Percentiles rank a stretch among this genome's conserved stretches.
Evolutionary conservation across 2,797 vertebrate genomes (phyloP).

Genomic region (Arrhamphus sclerolepis): DNA sequence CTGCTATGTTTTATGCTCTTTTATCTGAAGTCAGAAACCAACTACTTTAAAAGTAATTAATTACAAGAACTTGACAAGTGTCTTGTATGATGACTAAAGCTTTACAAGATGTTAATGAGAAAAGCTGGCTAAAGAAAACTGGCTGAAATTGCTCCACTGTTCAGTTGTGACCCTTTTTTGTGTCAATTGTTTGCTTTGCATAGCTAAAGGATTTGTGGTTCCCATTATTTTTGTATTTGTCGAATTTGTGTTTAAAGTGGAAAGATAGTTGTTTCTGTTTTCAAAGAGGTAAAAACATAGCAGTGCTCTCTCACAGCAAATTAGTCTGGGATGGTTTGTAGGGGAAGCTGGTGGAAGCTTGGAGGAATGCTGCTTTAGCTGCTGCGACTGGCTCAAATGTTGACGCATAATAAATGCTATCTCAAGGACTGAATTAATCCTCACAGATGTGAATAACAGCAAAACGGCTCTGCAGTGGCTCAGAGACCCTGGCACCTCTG

Average conservation of each 20-base stretch:
- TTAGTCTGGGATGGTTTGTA: neutral
- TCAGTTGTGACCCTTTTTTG: no score
- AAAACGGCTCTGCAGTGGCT: conserved; percentile 25
- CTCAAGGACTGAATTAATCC: conserved; percentile 34
- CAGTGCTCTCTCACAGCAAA: conserved; percentile 4
- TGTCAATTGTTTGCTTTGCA: no score
- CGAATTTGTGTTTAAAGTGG: no score
- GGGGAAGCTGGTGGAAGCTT: neutral
- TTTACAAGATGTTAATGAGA: neutral
- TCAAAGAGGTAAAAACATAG: no score
- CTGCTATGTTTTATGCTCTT: neutral
- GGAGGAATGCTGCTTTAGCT: conserved; percentile 12
- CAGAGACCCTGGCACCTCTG: conserved; percentile 5
- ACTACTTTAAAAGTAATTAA: neutral
- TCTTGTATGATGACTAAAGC: neutral
- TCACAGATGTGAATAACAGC: conserved; percentile 1
- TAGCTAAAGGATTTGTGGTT: no score
- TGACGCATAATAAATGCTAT: conserved; percentile 37
- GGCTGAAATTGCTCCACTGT: no score
- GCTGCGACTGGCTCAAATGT: conserved; percentile 17
- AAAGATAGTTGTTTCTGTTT: no score
- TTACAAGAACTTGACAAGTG: neutral
- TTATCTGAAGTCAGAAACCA: neutral
- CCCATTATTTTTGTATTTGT: no score
- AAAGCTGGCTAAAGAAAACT: no score